Evolutionary conservation across 2,113 vertebrate species (phyloP), one percentile per base, ranked within the genome.

Genomic region (Percina caprodes): DNA sequence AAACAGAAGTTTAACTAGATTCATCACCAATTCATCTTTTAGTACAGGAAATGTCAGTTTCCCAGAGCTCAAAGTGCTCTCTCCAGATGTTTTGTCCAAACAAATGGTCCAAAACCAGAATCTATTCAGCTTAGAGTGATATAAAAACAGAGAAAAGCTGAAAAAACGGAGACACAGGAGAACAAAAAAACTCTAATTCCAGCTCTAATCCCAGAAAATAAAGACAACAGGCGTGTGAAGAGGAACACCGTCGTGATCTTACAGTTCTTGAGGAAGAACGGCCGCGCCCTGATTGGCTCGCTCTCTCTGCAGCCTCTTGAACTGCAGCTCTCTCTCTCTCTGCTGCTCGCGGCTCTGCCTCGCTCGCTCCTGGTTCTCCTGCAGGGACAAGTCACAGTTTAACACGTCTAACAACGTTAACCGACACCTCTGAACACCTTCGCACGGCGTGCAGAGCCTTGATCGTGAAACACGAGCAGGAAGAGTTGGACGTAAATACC

Each of bases 251-350:
- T 10, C 5, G 19, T 35, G 26, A 5, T 23, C 30, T 96, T 91
- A 98, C 98, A 97, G 88, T 95, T 97, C 93, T 98, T 99, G 19
- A 97, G 84, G 94, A 96, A 99, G 92, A 96, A 98, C 0, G 98
- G 98, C 8, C 89, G 94, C 30, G 94, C 95, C 98, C 74, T 96
- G 94, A 76, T 93, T 94, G 75, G 96, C 97, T 77, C 94, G 67
- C 52, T 96, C 96, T 56, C 97, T 89, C 88, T 93, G 96, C 79
- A 95, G 90, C 79, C 82, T 96, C 92, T 95, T 96, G 49, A 95
- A 92, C 69, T 91, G 73, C 74, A 95, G 87, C 83, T 95, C 95
- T 49, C 94, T 91, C 82, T 97, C 96, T 59, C 95, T 93, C 86
- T 95, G 80, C 65, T 88, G 83, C 88, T 96, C 96, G 16, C 85